Conservation (phyloP, 2,113 vertebrate species). For the human (Homo sapiens) region DNA sequence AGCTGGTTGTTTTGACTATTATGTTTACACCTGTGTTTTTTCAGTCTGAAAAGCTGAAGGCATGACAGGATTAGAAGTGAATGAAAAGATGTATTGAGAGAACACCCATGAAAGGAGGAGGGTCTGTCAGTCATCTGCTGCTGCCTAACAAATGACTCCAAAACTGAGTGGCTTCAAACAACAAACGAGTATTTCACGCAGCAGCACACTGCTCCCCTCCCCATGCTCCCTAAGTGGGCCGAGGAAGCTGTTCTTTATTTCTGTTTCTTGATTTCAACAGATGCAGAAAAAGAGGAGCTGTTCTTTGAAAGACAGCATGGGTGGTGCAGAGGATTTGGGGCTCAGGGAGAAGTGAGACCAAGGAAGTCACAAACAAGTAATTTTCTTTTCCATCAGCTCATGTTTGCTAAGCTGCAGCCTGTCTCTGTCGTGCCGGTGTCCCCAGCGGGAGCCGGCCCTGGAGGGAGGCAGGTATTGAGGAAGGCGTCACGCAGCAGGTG, state of each 20-base stretch:
- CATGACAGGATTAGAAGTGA: neutral
- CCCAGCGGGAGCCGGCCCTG: neutral
- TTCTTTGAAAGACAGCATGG: too few species aligned
- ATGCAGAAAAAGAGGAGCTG: too few species aligned
- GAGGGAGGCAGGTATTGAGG: neutral
- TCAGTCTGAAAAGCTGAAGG: neutral
- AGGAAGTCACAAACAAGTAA: too few species aligned
- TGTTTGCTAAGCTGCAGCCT: neutral
- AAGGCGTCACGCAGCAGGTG: neutral
- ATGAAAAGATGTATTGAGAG: neutral
- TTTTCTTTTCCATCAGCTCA: neutral
- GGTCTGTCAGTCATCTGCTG: neutral
- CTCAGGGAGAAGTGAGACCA: neutral
- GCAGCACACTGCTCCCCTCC: neutral
- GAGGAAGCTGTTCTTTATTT: neutral
- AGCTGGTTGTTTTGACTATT: neutral
- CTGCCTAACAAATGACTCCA: neutral
- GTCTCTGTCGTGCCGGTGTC: neutral
- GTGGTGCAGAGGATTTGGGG: neutral
- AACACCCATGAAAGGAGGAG: neutral
- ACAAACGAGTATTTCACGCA: neutral
- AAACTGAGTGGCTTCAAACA: neutral
- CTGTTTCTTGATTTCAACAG: too few species aligned
- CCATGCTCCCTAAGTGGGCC: neutral
- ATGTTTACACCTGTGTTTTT: neutral